These are phyloP conservation scores for Echeneis naucrates DNA, from an alignment of 2,797 vertebrate genomes.

Conservation along the genomic window DNA sequence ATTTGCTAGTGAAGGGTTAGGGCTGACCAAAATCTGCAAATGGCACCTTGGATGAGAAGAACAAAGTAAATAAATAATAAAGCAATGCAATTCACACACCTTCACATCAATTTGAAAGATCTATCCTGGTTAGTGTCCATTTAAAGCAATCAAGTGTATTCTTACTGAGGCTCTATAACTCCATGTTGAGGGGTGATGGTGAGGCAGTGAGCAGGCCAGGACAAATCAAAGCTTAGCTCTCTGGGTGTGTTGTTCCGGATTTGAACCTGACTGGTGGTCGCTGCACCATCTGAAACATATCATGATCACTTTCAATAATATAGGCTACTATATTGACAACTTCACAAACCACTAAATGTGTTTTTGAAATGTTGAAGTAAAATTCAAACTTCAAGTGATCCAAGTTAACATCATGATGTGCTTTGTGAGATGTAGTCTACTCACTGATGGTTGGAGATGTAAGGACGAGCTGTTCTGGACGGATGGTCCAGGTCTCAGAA, in stretches of 20 bases:
- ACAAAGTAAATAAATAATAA: not conserved
- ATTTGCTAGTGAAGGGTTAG: constrained; percentile 90
- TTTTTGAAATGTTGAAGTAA: not conserved
- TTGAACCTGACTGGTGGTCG: constrained; percentile 85
- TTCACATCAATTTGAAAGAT: not conserved
- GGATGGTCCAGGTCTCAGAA: constrained; percentile 86
- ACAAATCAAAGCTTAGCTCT: constrained; percentile 92
- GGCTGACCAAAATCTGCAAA: constrained; percentile 92
- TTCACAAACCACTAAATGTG: not conserved
- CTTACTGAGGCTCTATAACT: constrained; percentile 90
- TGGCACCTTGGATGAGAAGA: constrained; percentile 82
- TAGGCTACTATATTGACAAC: no score
- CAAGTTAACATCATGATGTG: not conserved
- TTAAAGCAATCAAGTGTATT: constrained; percentile 5
- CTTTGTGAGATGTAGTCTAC: constrained; percentile 54
- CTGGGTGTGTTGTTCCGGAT: constrained; percentile 87
- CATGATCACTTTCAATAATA: not conserved
- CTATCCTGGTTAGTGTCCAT: not conserved
- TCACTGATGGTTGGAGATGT: constrained; percentile 88
- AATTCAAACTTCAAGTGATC: not conserved
- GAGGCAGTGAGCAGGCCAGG: constrained; percentile 97
- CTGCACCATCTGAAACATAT: constrained; percentile 81
- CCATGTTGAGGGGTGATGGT: constrained; percentile 96
- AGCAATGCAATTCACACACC: constrained; percentile 1
- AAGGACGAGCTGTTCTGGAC: constrained; percentile 89